These are phyloP conservation scores for Rattus rattus DNA, from an alignment of 2,113 vertebrate genomes.

Conservation along the genomic window DNA sequence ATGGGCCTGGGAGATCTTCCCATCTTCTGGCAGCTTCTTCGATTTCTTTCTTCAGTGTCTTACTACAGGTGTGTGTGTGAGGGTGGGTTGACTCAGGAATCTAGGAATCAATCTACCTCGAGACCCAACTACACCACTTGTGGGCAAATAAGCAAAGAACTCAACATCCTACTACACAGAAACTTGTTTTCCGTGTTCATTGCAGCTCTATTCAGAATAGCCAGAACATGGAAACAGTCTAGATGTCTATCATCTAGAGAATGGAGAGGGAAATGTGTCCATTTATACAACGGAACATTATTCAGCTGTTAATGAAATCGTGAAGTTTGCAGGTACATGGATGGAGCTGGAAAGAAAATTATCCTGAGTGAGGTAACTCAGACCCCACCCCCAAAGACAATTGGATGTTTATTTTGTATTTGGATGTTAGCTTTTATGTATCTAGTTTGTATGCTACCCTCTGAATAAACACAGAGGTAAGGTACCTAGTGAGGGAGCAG, in stretches of 20 bases:
- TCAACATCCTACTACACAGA: neutral
- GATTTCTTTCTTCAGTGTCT: neutral
- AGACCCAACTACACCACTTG: neutral
- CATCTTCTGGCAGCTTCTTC: neutral
- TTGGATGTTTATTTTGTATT: neutral
- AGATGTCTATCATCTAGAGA: too few relatives aligned
- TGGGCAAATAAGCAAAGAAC: neutral
- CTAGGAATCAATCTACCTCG: neutral
- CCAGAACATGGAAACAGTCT: neutral
- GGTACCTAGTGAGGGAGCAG: neutral
- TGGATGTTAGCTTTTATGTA: neutral
- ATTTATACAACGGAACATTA: neutral
- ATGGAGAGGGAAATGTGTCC: neutral
- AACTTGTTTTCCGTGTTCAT: neutral
- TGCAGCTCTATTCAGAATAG: neutral
- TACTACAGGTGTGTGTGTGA: neutral
- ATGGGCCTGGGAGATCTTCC: neutral
- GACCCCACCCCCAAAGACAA: neutral
- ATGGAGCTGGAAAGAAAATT: too few relatives aligned
- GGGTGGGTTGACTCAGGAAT: neutral
- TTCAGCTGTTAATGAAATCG: neutral
- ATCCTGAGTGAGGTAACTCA: neutral
- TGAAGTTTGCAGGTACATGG: neutral
- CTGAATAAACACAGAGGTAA: neutral
- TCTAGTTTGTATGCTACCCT: neutral